phyloP scores from a whole-genome alignment of 2,113 vertebrate species.

The Vimba vimba region DNA sequence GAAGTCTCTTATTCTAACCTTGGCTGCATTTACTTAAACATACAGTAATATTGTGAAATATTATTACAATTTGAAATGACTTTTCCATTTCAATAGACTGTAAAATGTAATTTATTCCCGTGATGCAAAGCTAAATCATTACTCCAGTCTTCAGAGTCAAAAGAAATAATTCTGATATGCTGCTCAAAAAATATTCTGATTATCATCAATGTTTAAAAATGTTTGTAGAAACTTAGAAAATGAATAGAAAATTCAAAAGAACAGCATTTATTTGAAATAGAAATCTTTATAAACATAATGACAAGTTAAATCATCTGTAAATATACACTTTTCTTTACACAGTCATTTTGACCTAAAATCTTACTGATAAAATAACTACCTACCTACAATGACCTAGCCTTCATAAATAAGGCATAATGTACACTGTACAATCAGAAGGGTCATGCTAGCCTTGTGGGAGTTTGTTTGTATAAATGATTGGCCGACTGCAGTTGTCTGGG shows the following conservation, averaged over 20 bases:
- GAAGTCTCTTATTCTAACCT: neutral
- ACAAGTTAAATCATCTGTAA: neutral
- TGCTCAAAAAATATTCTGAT: neutral
- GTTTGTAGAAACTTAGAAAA: neutral
- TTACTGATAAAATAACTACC: neutral
- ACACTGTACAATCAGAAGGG: neutral
- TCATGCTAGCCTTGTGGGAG: neutral
- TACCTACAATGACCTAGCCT: neutral
- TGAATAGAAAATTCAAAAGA: neutral
- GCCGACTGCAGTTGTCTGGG: neutral
- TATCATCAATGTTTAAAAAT: neutral
- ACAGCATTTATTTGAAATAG: neutral
- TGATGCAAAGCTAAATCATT: neutral
- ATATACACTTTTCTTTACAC: neutral
- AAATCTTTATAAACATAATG: neutral
- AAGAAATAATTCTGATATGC: neutral
- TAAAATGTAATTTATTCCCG: neutral
- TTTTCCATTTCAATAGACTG: neutral
- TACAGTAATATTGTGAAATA: neutral
- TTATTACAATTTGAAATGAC: neutral
- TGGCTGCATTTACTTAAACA: neutral
- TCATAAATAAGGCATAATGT: neutral
- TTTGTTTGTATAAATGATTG: too few relatives aligned
- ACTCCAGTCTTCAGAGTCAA: neutral
- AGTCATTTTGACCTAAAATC: neutral